Conservation (phyloP, 2,113 vertebrate genomes). For the Ptyas mucosa region DNA sequence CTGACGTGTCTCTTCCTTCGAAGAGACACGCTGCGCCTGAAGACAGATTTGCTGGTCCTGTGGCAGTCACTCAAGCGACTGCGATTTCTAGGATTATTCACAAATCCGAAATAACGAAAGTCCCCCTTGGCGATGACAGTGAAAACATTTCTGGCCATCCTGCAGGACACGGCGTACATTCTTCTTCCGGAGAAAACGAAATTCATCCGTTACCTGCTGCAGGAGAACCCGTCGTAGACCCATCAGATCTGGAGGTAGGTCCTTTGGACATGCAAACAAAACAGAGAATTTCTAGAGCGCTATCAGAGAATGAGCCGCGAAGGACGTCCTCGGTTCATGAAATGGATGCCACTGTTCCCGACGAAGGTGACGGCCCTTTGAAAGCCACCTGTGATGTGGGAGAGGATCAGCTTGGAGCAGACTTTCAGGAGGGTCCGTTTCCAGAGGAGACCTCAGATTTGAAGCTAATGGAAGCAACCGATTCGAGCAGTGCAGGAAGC, state of each 20-base stretch:
- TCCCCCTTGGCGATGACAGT: slow-evolving; percentile 4
- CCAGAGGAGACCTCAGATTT: background rate
- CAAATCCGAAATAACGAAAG: slow-evolving; percentile 18
- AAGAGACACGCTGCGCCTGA: slow-evolving; percentile 36
- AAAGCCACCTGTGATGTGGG: slow-evolving; percentile 40
- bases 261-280: slow-evolving; percentile 14
- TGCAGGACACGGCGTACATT: slow-evolving; percentile 23
- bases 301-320: slow-evolving; percentile 30
- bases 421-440: slow-evolving; percentile 32
- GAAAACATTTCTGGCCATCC: slow-evolving; percentile 3
- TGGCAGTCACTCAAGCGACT: background rate
- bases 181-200: slow-evolving; percentile 11
- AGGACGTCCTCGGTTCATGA: slow-evolving; percentile 22
- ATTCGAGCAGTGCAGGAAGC: slow-evolving; percentile 41
- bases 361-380: slow-evolving; percentile 28
- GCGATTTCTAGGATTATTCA: background rate
- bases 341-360: slow-evolving; percentile 24
- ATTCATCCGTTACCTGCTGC: slow-evolving; percentile 9
- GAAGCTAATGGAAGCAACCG: background rate
- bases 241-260: slow-evolving; percentile 29
- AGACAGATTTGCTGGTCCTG: slow-evolving; percentile 19
- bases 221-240: background rate
- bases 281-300: background rate
- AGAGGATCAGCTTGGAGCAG: slow-evolving; percentile 42
- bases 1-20: slow-evolving; percentile 45